phyloP scores from a whole-genome alignment of 2,113 vertebrate species.

The Probosciger aterrimus region DNA sequence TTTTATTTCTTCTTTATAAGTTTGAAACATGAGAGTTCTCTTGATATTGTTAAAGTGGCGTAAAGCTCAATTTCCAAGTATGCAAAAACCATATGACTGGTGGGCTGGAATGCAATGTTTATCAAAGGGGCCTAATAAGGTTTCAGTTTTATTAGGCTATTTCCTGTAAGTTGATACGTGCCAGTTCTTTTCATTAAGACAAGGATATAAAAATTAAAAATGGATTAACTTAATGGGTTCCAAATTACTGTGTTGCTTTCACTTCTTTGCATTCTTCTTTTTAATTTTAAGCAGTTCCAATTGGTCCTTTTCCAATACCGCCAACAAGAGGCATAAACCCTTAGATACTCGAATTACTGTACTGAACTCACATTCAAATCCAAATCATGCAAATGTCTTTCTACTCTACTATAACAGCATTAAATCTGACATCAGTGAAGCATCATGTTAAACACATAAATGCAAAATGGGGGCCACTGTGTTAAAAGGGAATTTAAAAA shows the following conservation, averaged over 20 bases:
- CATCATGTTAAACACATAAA: neutral
- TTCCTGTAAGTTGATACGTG: conserved; percentile 57
- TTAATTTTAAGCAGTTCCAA: neutral
- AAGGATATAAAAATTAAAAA: conserved; percentile 65
- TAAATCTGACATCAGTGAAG: neutral
- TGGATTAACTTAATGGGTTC: conserved; percentile 58
- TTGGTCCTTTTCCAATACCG: neutral
- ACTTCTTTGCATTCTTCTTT: neutral
- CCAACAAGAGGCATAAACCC: neutral
- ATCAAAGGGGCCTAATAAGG: conserved; percentile 64
- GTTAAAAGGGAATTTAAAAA: neutral
- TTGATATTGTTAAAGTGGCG: conserved; percentile 11
- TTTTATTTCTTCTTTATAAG: conserved; percentile 40
- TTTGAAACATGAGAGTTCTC: conserved; percentile 31
- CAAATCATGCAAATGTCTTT: neutral
- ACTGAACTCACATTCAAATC: neutral
- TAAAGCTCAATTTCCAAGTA: conserved; percentile 50
- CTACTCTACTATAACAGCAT: neutral
- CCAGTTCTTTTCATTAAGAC: conserved; percentile 59
- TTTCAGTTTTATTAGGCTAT: conserved; percentile 55
- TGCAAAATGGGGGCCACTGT: neutral
- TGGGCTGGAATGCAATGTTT: conserved; percentile 61
- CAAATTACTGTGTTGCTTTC: conserved; percentile 37
- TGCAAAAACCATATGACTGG: conserved; percentile 61
- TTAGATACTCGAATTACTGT: neutral